Conservation (phyloP, 2,888 invertebrate genomes). For the Megamerina dolium region DNA sequence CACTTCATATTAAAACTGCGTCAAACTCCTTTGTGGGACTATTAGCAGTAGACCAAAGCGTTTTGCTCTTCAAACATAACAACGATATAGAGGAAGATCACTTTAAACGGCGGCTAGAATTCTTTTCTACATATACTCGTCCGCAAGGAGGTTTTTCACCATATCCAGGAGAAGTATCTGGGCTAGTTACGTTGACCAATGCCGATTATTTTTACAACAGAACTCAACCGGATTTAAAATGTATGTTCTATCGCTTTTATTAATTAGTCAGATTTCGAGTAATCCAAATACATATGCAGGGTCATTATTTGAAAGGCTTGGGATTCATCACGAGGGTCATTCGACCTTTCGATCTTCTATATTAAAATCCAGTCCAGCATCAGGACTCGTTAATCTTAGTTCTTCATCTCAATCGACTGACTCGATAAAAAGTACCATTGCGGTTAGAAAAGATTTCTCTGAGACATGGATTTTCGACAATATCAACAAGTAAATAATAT, state of each 20-base stretch:
- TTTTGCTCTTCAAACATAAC: slow-evolving; percentile 63
- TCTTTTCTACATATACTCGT: slow-evolving; percentile 54
- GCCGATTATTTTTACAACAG: slow-evolving; percentile 41
- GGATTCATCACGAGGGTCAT: neutral
- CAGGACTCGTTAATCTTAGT: neutral
- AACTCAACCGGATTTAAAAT: slow-evolving; percentile 27
- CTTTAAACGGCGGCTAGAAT: slow-evolving; percentile 58
- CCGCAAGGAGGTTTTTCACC: slow-evolving; percentile 41
- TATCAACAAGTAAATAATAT: slow-evolving; percentile 32
- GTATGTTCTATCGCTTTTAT: too few relatives aligned
- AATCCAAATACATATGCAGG: too few relatives aligned
- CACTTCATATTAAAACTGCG: slow-evolving; percentile 73
- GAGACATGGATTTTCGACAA: slow-evolving; percentile 64
- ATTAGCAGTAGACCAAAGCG: slow-evolving; percentile 81
- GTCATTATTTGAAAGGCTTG: too few relatives aligned
- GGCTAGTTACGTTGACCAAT: slow-evolving; percentile 44
- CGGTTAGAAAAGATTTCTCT: slow-evolving; percentile 58
- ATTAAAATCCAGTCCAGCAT: too few relatives aligned
- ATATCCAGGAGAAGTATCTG: slow-evolving; percentile 38
- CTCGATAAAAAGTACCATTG: neutral
- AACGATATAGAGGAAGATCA: slow-evolving; percentile 52
- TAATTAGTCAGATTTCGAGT: too few relatives aligned
- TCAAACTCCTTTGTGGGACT: slow-evolving; percentile 83
- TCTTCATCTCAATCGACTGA: slow-evolving; percentile 49
- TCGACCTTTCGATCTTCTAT: too few relatives aligned